Conservation (phyloP, 2,113 vertebrate genomes). For the Psittacus erithacus region DNA sequence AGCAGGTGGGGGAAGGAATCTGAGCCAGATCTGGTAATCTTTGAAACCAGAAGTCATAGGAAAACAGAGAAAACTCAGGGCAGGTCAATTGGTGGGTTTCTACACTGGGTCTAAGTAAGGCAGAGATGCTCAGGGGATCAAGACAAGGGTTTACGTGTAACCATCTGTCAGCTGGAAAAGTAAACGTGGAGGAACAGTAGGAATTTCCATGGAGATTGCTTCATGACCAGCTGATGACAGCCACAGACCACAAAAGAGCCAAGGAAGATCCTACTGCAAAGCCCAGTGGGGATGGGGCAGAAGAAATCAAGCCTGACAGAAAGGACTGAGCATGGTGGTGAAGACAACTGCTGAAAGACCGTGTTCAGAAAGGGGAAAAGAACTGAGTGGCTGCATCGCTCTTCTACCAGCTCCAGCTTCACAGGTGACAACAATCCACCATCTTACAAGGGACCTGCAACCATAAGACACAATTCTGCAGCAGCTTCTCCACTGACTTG, state of each 20-base stretch:
- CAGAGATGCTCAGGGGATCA: not conserved
- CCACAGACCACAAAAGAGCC: not conserved
- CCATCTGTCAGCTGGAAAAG: not conserved
- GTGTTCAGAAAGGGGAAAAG: not conserved
- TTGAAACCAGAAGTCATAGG: not conserved
- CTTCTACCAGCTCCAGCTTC: not conserved
- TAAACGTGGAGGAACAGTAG: not conserved
- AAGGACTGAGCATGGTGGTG: not conserved
- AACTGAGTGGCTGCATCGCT: not conserved
- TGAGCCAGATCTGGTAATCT: not conserved
- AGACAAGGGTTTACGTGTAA: not conserved
- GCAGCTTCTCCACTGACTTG: not conserved
- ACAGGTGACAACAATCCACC: not conserved
- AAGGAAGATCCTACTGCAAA: not conserved
- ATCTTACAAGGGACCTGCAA: not conserved
- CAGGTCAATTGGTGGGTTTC: not conserved
- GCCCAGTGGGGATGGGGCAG: not conserved
- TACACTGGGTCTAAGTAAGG: not conserved
- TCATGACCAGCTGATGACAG: not conserved
- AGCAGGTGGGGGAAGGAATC: not conserved
- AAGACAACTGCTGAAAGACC: not conserved
- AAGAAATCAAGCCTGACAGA: not conserved
- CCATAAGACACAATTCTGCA: not conserved
- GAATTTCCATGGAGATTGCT: not conserved
- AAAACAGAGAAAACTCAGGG: not conserved